Evolutionary conservation across 2,113 vertebrate species (phyloP).

Genomic region (Nannobrachium achirus): DNA sequence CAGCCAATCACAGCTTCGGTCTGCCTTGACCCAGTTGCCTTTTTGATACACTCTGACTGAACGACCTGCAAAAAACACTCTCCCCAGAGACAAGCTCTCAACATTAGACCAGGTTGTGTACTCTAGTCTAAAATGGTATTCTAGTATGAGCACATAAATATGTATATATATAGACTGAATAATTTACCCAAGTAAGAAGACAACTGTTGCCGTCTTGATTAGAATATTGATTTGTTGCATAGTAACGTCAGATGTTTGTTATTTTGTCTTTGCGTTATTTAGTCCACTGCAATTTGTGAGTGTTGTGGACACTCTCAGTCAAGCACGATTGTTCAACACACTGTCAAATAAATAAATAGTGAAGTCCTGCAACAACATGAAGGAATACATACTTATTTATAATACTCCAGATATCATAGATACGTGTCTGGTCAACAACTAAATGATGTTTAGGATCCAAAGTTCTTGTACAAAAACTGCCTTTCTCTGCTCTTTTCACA

Average conservation of each 20-base stretch:
- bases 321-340: too few species aligned
- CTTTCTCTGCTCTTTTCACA: conserved; percentile 16
- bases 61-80: too few species aligned
- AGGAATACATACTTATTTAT: too few species aligned
- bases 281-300: too few species aligned
- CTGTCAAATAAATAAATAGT: background rate
- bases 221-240: too few species aligned
- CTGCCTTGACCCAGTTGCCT: too few species aligned
- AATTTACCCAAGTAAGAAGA: background rate
- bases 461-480: background rate
- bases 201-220: background rate
- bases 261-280: too few species aligned
- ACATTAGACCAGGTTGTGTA: background rate
- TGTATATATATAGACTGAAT: background rate
- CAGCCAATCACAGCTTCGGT: too few species aligned
- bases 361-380: too few species aligned
- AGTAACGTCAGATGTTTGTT: too few species aligned
- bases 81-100: conserved; percentile 2
- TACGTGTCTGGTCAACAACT: conserved; percentile 15
- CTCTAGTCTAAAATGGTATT: background rate
- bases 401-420: conserved; percentile 16
- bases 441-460: background rate
- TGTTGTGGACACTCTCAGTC: too few species aligned
- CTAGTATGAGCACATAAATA: background rate
- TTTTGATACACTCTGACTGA: too few species aligned